Base-by-base conservation (phyloP, 64 coral and sea anemone genomes). In the Porites lutea region DNA sequence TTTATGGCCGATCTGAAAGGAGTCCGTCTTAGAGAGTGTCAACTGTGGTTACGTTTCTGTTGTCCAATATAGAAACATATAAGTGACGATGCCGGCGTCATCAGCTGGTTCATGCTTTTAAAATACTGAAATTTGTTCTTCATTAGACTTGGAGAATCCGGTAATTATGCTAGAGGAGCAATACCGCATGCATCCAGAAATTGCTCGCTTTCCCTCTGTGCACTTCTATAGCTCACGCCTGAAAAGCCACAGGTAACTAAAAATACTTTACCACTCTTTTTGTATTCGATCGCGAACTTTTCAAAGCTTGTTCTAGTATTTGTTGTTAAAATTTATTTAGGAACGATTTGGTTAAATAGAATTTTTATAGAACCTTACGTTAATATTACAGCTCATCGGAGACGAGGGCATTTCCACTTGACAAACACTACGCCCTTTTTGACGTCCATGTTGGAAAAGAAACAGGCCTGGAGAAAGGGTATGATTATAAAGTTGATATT, bases 171-270 rank as follows among this genome's bases (percentile, higher is more conserved):
- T 96, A 23, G 86, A 93, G 13, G 62, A 89, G 6, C 95, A 96
- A 49, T 96, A 96, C 53, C 86, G 95, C 37, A 96, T 96, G 95
- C 95, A 96, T 78, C 72, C 95, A 63, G 57, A 92, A 13, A 96
- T 96, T 71, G 85, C 95, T 51, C 21, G 18, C 5, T 96, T 96
- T 21, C 95, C 95, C 13, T 81, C 90, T 48, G 57, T 60, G 21
- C 69, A 86, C 72, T 50, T 96, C 62, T 96, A 96, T 59, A 83
- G 71, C 18, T 64, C 72, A 48, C 86, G 79, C 3, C 48, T 96
- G 8, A 92, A 65, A 60, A 88, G 71, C 27, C 90, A 84, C 85
- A 89, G 95, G 95, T 96, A 21, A 52, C 79, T 57, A 12, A 57
- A 57, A 6, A 9, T 57, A 57, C 54, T 57, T 57, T 57, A 57